Evolutionary conservation across 1,140 invertebrate genomes (phyloP).

Genomic region (Arctopsyche grandis): DNA sequence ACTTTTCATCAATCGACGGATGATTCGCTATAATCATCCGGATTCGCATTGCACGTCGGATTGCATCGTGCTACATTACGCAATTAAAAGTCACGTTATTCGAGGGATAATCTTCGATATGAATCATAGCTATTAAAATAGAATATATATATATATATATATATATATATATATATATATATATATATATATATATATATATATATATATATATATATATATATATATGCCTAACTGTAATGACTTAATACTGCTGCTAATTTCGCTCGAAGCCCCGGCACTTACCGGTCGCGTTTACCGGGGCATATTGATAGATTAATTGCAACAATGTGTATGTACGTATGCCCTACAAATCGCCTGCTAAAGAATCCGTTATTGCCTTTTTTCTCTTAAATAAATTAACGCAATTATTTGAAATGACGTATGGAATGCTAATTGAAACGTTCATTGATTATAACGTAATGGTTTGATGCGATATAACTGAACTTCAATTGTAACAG

Average conservation of each 20-base stretch:
- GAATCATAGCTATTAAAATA: slow-evolving; percentile 14
- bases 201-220: no score
- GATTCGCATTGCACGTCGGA: no score
- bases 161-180: no score
- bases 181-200: no score
- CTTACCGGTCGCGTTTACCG: not conserved
- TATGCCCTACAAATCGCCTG: slow-evolving; percentile 19
- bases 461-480: no score
- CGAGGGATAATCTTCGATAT: not conserved
- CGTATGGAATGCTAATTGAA: not conserved
- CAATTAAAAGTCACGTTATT: slow-evolving; percentile 27
- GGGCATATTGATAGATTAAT: slow-evolving; percentile 23
- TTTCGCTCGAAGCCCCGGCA: slow-evolving; percentile 3
- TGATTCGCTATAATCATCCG: no score
- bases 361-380: not conserved
- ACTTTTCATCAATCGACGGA: no score
- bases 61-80: no score
- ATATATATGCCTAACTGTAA: no score
- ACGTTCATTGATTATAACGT: not conserved
- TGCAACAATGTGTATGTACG: not conserved
- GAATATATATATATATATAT: no score
- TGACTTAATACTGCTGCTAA: slow-evolving; percentile 19
- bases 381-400: not conserved
- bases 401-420: not conserved
- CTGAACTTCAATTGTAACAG: no score